A percentile compares a stretch with the other conserved stretches of the same genome.
Evolutionary conservation across 2,888 invertebrate species (phyloP).

Genomic region (Branchellion lobata): DNA sequence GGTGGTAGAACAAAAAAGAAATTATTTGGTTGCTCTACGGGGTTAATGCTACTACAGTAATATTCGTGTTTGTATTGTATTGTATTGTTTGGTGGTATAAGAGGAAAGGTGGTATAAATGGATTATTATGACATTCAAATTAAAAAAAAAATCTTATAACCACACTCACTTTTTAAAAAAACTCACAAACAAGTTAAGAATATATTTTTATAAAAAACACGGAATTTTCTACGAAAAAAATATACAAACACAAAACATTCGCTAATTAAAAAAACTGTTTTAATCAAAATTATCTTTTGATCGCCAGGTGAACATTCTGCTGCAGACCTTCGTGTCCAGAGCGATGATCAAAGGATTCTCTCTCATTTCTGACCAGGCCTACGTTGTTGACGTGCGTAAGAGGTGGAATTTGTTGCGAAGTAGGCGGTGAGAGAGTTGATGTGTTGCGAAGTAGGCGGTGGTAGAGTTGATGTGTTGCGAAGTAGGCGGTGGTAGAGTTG

Average conservation of each 20-base stretch:
- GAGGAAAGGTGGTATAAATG: not conserved
- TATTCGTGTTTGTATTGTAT: not conserved
- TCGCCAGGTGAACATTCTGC: slow-evolving; percentile 76
- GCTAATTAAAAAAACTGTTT: too few relatives aligned
- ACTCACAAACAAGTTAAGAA: too few relatives aligned
- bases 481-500: not conserved
- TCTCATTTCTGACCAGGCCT: slow-evolving; percentile 81
- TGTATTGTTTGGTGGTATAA: not conserved
- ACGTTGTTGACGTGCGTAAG: slow-evolving; percentile 75
- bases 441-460: not conserved
- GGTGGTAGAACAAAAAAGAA: not conserved
- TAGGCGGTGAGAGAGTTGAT: too few relatives aligned
- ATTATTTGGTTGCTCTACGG: not conserved
- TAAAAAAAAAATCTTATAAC: too few relatives aligned
- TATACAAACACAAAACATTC: too few relatives aligned
- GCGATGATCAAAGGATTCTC: slow-evolving; percentile 80
- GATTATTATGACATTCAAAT: too few relatives aligned
- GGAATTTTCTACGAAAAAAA: too few relatives aligned
- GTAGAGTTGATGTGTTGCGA: not conserved
- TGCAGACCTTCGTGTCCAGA: slow-evolving; percentile 79
- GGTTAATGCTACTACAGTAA: not conserved
- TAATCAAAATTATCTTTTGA: too few relatives aligned
- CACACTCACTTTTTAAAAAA: too few relatives aligned
- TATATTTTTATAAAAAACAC: too few relatives aligned
- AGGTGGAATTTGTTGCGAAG: not conserved